Evolutionary conservation across 2,113 vertebrate genomes (phyloP).

Genomic region (Dicerorhinus sumatrensis): DNA sequence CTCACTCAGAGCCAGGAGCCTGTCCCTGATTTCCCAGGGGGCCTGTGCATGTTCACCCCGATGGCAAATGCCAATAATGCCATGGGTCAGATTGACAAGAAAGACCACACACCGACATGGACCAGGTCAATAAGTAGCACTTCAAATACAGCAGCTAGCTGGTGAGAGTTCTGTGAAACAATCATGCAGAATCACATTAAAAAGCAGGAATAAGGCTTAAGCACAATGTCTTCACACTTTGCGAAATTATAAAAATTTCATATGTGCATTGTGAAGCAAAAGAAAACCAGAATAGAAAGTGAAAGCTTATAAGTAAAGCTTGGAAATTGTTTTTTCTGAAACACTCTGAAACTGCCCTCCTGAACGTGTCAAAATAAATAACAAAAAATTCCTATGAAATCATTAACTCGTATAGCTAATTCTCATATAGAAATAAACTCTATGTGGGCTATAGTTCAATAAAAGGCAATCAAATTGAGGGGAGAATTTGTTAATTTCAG

Average conservation of each 20-base stretch:
- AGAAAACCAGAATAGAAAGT: not conserved
- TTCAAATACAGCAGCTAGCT: fast-evolving
- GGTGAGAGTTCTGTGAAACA: fast-evolving
- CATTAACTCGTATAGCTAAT: not conserved
- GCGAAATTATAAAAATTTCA: not conserved
- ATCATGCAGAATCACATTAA: fast-evolving
- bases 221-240: fast-evolving
- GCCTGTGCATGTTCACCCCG: not conserved
- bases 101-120: too few relatives aligned
- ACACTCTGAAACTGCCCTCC: not conserved
- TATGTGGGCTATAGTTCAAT: not conserved
- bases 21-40: not conserved
- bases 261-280: not conserved
- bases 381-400: not conserved
- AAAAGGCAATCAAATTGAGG: not conserved
- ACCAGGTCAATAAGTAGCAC: fast-evolving
- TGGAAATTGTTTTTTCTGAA: not conserved
- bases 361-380: not conserved
- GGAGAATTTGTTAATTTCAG: not conserved
- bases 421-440: not conserved
- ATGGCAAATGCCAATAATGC: fast-evolving
- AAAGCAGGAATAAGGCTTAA: not conserved
- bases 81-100: not conserved
- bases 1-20: not conserved
- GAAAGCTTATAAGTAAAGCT: not conserved